Conservation (phyloP, 2,888 invertebrate genomes). For the Phymatocera aterrima region DNA sequence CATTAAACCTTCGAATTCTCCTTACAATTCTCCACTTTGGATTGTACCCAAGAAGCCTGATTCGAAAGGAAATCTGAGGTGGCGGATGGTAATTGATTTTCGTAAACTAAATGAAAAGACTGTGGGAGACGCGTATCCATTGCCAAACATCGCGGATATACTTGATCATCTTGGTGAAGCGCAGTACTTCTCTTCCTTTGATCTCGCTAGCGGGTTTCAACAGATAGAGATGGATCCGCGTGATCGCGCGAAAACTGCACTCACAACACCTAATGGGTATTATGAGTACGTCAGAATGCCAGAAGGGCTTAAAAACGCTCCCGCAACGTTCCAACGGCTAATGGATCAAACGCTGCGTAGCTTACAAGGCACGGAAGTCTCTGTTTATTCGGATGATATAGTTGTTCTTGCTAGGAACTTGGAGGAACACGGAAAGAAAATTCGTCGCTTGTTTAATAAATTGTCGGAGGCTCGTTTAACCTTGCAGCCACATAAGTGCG, state of each 20-base stretch:
- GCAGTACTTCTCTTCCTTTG: conserved; percentile 45
- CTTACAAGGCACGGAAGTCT: too few relatives aligned
- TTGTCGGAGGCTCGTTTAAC: too few relatives aligned
- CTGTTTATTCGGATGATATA: too few relatives aligned
- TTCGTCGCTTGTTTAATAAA: too few relatives aligned
- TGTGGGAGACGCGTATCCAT: conserved; percentile 57
- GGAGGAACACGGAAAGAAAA: too few relatives aligned
- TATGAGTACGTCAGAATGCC: conserved; percentile 59
- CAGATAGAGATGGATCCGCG: conserved; percentile 30
- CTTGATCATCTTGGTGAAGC: conserved; percentile 55
- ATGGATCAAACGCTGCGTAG: conserved; percentile 13
- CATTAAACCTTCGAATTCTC: conserved; percentile 54
- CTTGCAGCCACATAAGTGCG: too few relatives aligned
- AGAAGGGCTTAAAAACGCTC: conserved; percentile 54
- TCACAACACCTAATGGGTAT: conserved; percentile 55
- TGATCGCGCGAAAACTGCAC: conserved; percentile 56
- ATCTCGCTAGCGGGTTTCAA: conserved; percentile 34
- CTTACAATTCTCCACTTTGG: conserved; percentile 64
- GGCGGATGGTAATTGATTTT: conserved; percentile 60
- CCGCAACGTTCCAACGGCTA: conserved; percentile 29
- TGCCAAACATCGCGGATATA: conserved; percentile 60
- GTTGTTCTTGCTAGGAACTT: too few relatives aligned
- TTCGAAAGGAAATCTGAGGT: conserved; percentile 50
- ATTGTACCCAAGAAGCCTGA: conserved; percentile 64
- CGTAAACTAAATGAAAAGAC: conserved; percentile 60